Base-by-base conservation (phyloP, 2,888 invertebrate genomes). In the Omphaloscelis lunosa region DNA sequence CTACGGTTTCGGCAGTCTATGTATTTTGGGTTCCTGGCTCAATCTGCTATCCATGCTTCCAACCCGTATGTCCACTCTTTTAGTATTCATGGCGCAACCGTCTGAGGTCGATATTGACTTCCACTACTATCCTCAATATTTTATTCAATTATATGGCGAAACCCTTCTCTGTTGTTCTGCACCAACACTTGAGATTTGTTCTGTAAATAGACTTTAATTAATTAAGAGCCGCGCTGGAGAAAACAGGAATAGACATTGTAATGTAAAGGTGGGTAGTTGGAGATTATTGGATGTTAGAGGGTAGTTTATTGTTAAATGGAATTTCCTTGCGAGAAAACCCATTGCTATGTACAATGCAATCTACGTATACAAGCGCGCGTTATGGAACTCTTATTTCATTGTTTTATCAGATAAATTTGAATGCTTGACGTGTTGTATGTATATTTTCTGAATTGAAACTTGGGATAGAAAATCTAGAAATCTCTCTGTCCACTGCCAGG, bases 121-220 rank as follows among this genome's bases (percentile, higher is more conserved):
- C 71, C 85, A 85, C 71, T 84, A 85, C 89, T 89, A 90, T 90
- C 91, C 91, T 86, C 92, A 88, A 93, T 94, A 94, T 93, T 93
- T 94, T 94, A 95, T 95, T 94, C 94, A 94, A 94, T 95, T 95
- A 95, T 92, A 94, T 93, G 92, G 92, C 92, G 92, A 94, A 93
- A 91, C 88, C 86, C 82, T 89, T 89, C 89, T 89, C 88, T 87
- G 86, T 85, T 90, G 86, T 89, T 87, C 84, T 80, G 48, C 77
- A 79, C 65, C 65, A 79, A 68, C 75, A 75, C 65, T 71, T 23
- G 67, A 76, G 78, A 83, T 80, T 86, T 75, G 73, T 68, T 81
- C 48, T 27, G 70, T 72, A 79, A 83, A 86, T 86, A 78, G 61
- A 72, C 63, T 72, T 77, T 80, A 84, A 84, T 86, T 85, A 86